A percentile compares a stretch with the other conserved stretches of the same genome.
Conservation (phyloP, 2,888 invertebrate species). For the Halictus ligatus region DNA sequence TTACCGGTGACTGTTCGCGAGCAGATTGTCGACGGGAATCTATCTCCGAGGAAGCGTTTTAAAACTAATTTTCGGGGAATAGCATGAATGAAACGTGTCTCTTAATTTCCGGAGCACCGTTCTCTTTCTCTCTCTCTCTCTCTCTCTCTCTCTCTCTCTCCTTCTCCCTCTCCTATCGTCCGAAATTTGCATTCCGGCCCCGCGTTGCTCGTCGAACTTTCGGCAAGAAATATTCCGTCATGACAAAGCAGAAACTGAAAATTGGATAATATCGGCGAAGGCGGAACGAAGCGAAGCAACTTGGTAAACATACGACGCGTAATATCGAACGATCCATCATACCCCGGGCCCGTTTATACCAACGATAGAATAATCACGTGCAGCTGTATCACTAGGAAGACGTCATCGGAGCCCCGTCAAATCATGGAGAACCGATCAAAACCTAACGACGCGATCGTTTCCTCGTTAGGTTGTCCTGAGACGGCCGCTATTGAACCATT, state of each 20-base stretch:
- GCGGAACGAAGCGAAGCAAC: neutral
- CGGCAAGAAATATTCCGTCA: neutral
- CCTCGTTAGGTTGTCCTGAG: neutral
- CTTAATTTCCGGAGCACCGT: neutral
- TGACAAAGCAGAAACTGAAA: conserved; percentile 9
- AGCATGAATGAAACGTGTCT: neutral
- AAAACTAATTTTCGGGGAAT: neutral
- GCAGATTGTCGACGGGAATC: neutral
- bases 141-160: too few relatives aligned
- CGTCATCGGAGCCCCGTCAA: neutral
- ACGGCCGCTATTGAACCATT: neutral
- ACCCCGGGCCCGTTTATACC: neutral
- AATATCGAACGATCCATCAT: conserved; percentile 9
- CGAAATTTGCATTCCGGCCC: neutral
- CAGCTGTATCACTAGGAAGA: neutral
- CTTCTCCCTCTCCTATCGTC: neutral
- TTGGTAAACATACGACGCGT: neutral
- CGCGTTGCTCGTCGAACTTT: neutral
- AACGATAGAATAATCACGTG: conserved; percentile 4
- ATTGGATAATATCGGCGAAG: neutral
- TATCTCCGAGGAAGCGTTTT: neutral
- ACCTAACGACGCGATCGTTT: conserved; percentile 5
- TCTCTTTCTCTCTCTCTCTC: neutral
- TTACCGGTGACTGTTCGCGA: neutral
- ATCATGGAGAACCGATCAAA: neutral